Evolutionary conservation across 37 sponge, comb jelly and placozoan genomes (phyloP).

Genomic region (Mnemiopsis leidyi): DNA sequence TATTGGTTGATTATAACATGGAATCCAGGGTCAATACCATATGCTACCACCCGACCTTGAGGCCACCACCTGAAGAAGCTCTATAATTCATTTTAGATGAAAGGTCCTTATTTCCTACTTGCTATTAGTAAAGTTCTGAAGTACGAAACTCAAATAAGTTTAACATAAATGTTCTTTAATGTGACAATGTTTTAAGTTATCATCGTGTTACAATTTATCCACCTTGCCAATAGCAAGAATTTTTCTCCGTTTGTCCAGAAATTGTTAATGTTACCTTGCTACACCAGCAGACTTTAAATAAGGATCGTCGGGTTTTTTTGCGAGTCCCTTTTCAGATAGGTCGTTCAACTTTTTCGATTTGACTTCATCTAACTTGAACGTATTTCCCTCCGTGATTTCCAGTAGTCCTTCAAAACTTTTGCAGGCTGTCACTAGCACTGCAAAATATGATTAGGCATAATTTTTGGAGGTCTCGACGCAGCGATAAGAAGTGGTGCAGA

Average conservation of each 20-base stretch:
- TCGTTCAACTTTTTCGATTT: neutral
- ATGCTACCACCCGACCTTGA: neutral
- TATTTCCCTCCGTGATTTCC: neutral
- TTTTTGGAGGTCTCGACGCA: neutral
- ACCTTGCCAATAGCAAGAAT: too few species aligned
- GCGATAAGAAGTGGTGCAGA: neutral
- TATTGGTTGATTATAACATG: neutral
- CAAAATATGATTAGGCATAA: neutral
- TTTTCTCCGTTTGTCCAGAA: neutral
- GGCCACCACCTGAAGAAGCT: constrained; percentile 25
- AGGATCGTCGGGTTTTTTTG: neutral
- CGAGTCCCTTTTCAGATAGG: neutral
- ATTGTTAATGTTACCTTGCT: neutral
- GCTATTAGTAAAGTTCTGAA: too few species aligned
- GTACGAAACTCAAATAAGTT: too few species aligned
- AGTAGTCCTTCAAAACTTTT: neutral
- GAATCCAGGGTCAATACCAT: neutral
- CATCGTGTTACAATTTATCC: too few species aligned
- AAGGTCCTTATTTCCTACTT: too few species aligned
- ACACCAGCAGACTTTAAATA: neutral
- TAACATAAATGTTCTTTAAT: too few species aligned
- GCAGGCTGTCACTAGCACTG: constrained; percentile 5
- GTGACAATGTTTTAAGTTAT: too few species aligned
- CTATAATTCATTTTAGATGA: too few species aligned
- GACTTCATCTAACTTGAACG: neutral